Conservation (phyloP, 2,888 invertebrate genomes). For the Diarsia mendica region DNA sequence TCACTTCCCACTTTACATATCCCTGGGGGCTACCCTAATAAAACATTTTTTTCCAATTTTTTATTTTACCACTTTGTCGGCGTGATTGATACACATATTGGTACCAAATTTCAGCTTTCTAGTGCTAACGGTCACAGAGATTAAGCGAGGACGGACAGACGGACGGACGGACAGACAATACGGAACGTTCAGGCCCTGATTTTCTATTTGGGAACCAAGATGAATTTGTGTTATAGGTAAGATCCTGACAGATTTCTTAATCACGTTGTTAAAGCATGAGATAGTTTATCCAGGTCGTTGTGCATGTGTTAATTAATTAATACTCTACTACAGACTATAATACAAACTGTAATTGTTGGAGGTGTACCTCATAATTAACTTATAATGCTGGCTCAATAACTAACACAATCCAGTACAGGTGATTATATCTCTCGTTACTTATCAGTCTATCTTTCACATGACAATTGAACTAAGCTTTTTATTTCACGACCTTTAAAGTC, state of each 20-base stretch:
- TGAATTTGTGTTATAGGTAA: not conserved
- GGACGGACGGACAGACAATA: no score
- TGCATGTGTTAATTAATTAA: not conserved
- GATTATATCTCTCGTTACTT: conserved; percentile 33
- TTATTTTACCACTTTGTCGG: no score
- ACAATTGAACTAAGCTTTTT: conserved; percentile 43
- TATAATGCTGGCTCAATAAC: conserved; percentile 35
- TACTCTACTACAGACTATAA: conserved; percentile 12
- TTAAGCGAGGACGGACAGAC: no score
- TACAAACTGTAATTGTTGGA: conserved; percentile 18
- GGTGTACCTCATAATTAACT: conserved; percentile 26
- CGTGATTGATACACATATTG: no score
- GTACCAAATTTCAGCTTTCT: no score
- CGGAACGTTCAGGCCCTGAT: no score
- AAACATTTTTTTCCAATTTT: no score
- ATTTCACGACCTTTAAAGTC: conserved; percentile 57
- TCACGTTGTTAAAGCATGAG: not conserved
- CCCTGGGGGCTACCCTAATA: no score
- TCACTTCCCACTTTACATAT: no score
- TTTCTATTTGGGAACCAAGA: not conserved
- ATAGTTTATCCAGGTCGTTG: conserved; percentile 2
- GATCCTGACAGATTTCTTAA: not conserved
- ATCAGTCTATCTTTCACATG: conserved; percentile 53
- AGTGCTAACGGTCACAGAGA: no score
- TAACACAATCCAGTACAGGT: conserved; percentile 17